Evolutionary conservation across 2,797 vertebrate genomes (phyloP), one percentile per base, ranked within the genome.

Genomic region (Falco novaeseelandiae): DNA sequence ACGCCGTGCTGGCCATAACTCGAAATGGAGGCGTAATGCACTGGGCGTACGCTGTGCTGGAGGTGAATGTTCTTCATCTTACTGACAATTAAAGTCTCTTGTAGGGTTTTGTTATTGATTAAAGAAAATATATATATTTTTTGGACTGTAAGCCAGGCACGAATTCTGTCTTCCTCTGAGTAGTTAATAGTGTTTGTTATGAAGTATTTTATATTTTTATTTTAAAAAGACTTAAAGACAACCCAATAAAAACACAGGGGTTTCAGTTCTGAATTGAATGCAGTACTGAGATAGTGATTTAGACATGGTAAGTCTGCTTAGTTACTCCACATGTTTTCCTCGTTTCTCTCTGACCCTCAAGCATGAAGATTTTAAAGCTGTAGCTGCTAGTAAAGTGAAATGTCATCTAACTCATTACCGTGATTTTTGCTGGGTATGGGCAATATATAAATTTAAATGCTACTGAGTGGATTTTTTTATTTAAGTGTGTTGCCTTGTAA

Each of bases 371-470:
- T 89, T 91, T 80, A 92, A 69, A 91, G 78, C 76, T 70, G 52
- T 69, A 73, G 78, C 89, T 92, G 74, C 87, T 77, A 77, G 52
- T 52, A 70, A 91, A 94, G 61, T 62, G 69, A 94, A 95, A 95
- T 90, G 87, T 91, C 89, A 83, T 46, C 84, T 57, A 77, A 69
- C n/a, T 78, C 69, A 71, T 96, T 89, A 74, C 61, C 44, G 19
- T 71, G 40, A 17, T 63, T 81, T 93, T 85, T 49, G 55, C 58
- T 29, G 2, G 57, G 26, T 83, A 40, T 34, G 21, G 88, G 42
- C 73, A 89, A 79, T 69, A 77, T 66, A 87, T 61, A 61, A 94
- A 91, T 90, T 94, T 74, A 87, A 88, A 88, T 94, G 80, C 81
- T 85, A 78, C 74, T 36, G 40, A 62, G 34, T 30, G 23, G 26